Evolutionary conservation across 2,113 vertebrate species (phyloP).

Genomic region (Hyperopisus bebe): DNA sequence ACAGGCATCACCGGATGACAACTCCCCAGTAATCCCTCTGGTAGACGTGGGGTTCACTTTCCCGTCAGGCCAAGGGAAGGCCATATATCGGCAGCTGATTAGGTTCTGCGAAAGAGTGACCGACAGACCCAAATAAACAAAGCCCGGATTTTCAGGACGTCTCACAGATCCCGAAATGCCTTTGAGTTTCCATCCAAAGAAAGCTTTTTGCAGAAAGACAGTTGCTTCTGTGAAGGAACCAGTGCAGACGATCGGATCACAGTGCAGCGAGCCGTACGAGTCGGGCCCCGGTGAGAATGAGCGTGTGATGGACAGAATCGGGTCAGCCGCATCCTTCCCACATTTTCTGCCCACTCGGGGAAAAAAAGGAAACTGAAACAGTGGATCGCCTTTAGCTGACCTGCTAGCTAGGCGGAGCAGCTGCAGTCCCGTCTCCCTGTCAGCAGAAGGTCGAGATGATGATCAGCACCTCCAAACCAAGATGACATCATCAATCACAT

Average conservation of each 20-base stretch:
- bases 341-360: neutral
- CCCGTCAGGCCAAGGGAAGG: neutral
- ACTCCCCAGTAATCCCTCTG: neutral
- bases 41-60: neutral
- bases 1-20: neutral
- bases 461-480: neutral
- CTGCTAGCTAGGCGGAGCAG: neutral
- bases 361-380: neutral
- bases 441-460: neutral
- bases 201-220: neutral
- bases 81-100: neutral
- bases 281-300: neutral
- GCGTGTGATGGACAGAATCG: neutral
- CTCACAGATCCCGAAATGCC: neutral
- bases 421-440: neutral
- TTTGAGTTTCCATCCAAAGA: neutral
- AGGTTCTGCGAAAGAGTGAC: neutral
- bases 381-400: neutral
- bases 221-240: neutral
- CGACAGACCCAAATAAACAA: neutral
- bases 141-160: neutral
- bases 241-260: neutral
- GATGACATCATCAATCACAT: neutral
- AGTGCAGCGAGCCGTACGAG: neutral
- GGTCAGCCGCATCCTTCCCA: neutral